These are phyloP conservation scores for Sprattus sprattus DNA, from an alignment of 2,113 vertebrate genomes.

Conservation along the genomic window DNA sequence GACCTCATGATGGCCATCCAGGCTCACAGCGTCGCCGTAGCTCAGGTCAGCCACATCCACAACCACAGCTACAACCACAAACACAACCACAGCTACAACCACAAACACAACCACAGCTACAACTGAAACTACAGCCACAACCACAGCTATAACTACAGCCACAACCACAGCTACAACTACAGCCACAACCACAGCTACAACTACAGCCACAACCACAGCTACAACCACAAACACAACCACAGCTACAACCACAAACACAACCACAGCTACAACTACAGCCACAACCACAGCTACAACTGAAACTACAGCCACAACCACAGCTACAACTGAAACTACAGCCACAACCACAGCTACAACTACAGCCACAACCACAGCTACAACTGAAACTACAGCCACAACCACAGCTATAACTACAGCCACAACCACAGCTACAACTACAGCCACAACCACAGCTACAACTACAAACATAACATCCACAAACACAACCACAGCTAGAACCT, in stretches of 20 bases:
- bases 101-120: neutral
- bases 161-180: neutral
- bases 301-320: neutral
- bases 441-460: no score
- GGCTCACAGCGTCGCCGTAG: neutral
- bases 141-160: no score
- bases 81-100: neutral
- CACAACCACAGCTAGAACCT: neutral
- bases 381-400: no score
- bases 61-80: neutral
- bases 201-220: neutral
- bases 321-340: neutral
- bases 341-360: neutral
- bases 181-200: no score
- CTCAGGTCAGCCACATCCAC: neutral
- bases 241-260: neutral
- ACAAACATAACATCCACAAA: no score
- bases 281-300: no score
- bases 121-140: neutral
- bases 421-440: no score
- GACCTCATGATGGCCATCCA: constrained; percentile 7
- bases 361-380: neutral
- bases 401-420: no score
- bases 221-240: no score
- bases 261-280: no score